Percentiles rank a stretch among this genome's conserved stretches.
Evolutionary conservation across 2,797 vertebrate species (phyloP).

Genomic region (Rhincodon typus): DNA sequence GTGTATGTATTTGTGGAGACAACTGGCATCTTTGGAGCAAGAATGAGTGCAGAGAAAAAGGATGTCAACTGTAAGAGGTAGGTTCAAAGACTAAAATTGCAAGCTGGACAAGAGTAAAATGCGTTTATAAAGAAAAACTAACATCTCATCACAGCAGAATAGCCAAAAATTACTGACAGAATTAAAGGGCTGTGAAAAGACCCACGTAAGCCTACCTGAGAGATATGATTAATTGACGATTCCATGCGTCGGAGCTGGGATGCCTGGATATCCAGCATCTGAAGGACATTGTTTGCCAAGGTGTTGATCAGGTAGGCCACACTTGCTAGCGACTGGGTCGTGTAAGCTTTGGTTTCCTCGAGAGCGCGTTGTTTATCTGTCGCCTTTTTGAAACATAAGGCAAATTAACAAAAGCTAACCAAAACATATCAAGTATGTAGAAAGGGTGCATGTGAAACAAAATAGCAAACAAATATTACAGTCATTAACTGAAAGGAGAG

Average conservation of each 20-base stretch:
- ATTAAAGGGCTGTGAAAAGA: background rate
- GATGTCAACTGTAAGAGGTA: background rate
- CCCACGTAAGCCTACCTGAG: conserved; percentile 67
- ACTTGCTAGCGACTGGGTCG: conserved; percentile 93
- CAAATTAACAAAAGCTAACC: conserved; percentile 16
- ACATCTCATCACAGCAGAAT: background rate
- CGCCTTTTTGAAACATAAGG: conserved; percentile 60
- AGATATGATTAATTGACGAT: conserved; percentile 97
- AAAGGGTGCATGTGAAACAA: background rate
- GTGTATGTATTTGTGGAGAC: background rate
- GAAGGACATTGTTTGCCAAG: conserved; percentile 95
- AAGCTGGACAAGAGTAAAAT: background rate
- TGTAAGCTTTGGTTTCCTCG: conserved; percentile 98
- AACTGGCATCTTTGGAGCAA: background rate
- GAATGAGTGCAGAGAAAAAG: background rate
- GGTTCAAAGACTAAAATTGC: background rate
- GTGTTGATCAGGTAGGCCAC: conserved; percentile 98
- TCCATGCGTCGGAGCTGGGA: conserved; percentile 96
- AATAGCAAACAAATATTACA: background rate
- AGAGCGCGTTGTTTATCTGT: conserved; percentile 90
- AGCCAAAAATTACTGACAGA: background rate
- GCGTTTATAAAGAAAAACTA: background rate
- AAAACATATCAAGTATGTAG: background rate
- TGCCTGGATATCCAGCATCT: conserved; percentile 96
- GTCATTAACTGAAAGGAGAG: background rate